Evolutionary conservation across 2,888 invertebrate genomes (phyloP).

Genomic region (Sthenelais limicola): DNA sequence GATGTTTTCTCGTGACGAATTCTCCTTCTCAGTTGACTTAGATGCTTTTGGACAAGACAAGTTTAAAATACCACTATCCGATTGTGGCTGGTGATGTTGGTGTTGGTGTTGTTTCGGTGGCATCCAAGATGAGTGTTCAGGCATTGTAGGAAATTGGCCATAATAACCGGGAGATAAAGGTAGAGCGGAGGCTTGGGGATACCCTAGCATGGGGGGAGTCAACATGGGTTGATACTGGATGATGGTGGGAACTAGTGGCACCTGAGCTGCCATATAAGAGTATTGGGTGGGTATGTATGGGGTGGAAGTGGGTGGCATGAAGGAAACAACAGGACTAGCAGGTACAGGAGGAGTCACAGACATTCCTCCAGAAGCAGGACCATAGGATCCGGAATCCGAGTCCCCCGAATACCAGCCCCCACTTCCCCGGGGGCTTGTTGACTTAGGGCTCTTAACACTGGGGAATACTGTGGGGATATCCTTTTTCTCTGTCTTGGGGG

Average conservation of each 20-base stretch:
- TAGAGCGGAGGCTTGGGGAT: neutral
- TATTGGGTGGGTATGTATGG: conserved; percentile 11
- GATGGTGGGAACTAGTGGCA: conserved; percentile 18
- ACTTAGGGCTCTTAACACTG: conserved; percentile 8
- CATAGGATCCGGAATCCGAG: conserved; percentile 8
- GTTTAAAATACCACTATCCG: conserved; percentile 10
- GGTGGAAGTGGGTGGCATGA: neutral
- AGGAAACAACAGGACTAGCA: conserved; percentile 3
- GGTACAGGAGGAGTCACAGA: neutral
- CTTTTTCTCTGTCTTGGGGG: conserved; percentile 24
- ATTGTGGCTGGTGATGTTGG: conserved; percentile 10
- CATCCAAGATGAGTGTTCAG: too few species aligned
- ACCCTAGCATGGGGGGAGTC: conserved; percentile 7
- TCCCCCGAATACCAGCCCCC: too few species aligned
- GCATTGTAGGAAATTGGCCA: too few species aligned
- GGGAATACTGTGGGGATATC: neutral
- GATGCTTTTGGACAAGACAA: conserved; percentile 26
- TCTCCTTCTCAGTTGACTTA: too few species aligned
- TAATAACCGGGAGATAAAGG: conserved; percentile 2
- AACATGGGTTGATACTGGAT: conserved; percentile 32
- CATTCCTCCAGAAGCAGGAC: neutral
- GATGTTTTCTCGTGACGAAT: too few species aligned
- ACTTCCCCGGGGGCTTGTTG: neutral
- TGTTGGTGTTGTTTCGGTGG: too few species aligned
- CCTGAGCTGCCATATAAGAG: conserved; percentile 14